Percentiles rank a stretch among this genome's conserved stretches.
These are phyloP conservation scores for Athalia cordata DNA, from an alignment of 2,888 invertebrate species.

Conservation along the genomic window DNA sequence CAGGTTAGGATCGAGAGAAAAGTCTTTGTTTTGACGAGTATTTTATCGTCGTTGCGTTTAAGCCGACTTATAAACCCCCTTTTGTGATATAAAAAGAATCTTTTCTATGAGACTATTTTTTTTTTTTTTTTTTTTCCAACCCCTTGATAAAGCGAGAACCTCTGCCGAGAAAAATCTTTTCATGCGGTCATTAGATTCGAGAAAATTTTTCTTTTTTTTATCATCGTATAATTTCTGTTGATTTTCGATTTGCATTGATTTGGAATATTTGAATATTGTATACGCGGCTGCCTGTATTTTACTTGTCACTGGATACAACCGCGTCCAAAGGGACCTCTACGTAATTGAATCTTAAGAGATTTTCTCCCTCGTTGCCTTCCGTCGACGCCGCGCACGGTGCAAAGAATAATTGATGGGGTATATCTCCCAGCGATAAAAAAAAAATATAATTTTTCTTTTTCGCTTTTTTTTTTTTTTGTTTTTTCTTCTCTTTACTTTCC, in stretches of 20 bases:
- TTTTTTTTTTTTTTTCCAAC: neutral
- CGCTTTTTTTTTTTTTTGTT: too few species aligned
- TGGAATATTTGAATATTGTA: too few species aligned
- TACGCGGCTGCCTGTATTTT: too few species aligned
- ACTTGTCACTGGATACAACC: too few species aligned
- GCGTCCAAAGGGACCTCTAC: too few species aligned
- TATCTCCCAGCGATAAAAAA: neutral
- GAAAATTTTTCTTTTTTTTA: too few species aligned
- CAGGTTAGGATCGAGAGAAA: conserved; percentile 34
- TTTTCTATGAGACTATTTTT: neutral
- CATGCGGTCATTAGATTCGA: neutral
- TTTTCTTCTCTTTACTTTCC: too few species aligned
- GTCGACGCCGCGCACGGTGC: neutral
- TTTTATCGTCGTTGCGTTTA: conserved; percentile 36
- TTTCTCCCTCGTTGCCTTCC: neutral
- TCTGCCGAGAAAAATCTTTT: neutral
- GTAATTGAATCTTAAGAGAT: neutral
- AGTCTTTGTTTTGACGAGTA: conserved; percentile 39
- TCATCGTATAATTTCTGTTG: too few species aligned
- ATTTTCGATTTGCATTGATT: too few species aligned
- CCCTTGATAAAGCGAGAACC: too few species aligned
- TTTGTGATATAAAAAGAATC: neutral
- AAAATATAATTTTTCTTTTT: neutral
- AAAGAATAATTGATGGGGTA: conserved; percentile 5
- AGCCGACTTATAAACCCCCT: conserved; percentile 28